A percentile compares a stretch with the other conserved stretches of the same genome.
phyloP scores from a whole-genome alignment of 2,797 vertebrate genomes.

The Toxotes lorentzi region DNA sequence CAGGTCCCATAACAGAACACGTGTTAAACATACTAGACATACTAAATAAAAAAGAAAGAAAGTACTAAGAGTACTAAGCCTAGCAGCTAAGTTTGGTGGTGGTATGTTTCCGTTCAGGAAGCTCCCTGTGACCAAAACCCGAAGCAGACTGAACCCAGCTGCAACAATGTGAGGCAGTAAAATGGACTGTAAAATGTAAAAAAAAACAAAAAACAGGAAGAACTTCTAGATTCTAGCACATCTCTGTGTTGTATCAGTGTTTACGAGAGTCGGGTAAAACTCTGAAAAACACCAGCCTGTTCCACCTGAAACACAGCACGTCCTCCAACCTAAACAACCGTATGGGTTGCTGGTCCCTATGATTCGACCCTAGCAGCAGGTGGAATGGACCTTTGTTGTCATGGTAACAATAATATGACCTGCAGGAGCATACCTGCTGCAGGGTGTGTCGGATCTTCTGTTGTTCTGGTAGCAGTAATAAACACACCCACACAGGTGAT shows the following conservation, averaged over 20 bases:
- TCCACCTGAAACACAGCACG: neutral
- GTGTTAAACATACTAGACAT: too few species aligned
- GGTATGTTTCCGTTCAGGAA: slow-evolving; percentile 21
- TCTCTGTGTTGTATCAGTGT: slow-evolving; percentile 25
- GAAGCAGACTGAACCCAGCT: slow-evolving; percentile 29
- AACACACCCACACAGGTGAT: neutral
- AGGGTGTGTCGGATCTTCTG: neutral
- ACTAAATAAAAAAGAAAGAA: too few species aligned
- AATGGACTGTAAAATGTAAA: slow-evolving; percentile 39
- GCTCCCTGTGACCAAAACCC: slow-evolving; percentile 19
- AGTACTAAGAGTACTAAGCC: too few species aligned
- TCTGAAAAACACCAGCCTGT: neutral
- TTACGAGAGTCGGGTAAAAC: slow-evolving; percentile 21
- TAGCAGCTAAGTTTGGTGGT: neutral
- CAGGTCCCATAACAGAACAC: too few species aligned
- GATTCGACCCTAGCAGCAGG: too few species aligned
- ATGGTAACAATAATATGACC: neutral
- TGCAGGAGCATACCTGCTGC: neutral
- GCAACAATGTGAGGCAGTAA: slow-evolving; percentile 41
- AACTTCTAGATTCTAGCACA: slow-evolving; percentile 32
- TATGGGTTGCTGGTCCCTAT: too few species aligned
- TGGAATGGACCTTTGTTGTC: too few species aligned
- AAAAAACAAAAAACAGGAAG: slow-evolving; percentile 58
- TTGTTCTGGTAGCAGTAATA: neutral
- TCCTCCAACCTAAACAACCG: too few species aligned